Evolutionary conservation across 1,140 invertebrate genomes (phyloP), one percentile per base, ranked within the genome.

Genomic region (Mactra quadrangularis): DNA sequence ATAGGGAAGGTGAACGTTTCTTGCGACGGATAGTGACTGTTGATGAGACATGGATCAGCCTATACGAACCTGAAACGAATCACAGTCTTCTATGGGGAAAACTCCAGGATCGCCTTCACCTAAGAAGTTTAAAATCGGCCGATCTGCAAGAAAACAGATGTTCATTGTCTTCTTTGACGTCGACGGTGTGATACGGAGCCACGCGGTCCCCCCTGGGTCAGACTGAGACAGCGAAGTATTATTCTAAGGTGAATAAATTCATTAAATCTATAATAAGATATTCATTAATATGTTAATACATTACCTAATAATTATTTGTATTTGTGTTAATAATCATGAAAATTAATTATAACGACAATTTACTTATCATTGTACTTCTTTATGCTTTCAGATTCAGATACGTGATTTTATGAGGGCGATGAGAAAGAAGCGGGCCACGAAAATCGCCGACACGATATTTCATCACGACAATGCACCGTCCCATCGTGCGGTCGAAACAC

Each of bases 21-120:
- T n/a, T n/a, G n/a, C n/a, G n/a, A n/a, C 68, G 47, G 2, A 71
- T 71, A 4, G 68, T 50, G 15, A 71, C 68, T 19, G 50, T 53
- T 33, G 68, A 71, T 33, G 68, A 71, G 45, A 71, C 68, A 6
- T 71, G 68, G 68, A 71, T 52, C 15, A 52, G 68, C 33, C 25
- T 71, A 19, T 71, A 71, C n/a, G 19, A 31, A 22, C 68, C 68
- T 15, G 41, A 71, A 71, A 71, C 68, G 15, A 71, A 52, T 60
- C 59, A 60, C 31, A 6, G 11, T 60, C 11, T 31, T n/a, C 11
- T n/a, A n/a, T n/a, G n/a, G n/a, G n/a, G n/a, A n/a, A n/a, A n/a
- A n/a, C n/a, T n/a, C n/a, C n/a, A n/a, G n/a, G n/a, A n/a, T n/a
- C n/a, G n/a, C n/a, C n/a, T n/a, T n/a, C n/a, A n/a, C n/a, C n/a